Base-by-base conservation (phyloP, 2,888 invertebrate species). In the Gymnosoma rotundatum region DNA sequence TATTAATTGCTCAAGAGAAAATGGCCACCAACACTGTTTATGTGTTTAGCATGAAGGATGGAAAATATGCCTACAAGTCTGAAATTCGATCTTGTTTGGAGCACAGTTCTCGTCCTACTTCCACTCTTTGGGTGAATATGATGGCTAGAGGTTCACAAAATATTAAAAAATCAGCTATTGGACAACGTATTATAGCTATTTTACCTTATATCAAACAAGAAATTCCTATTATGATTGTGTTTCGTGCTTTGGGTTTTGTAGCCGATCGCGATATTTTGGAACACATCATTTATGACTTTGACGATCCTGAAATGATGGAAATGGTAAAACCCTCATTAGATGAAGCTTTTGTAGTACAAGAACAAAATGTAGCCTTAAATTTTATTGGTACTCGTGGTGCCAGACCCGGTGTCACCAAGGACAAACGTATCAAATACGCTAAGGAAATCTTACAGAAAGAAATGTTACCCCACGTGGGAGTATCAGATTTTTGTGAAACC, bases 291-390 rank as follows among this genome's bases (percentile, higher is more conserved):
- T 99, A 99, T 92, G 99, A 99, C 91, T 99, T 99, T 93, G 99
- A 99, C 92, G 99, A 99, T 93, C 99, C 98, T 9, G 99, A 99
- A 94, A 99, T 99, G 99, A 99, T 99, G 99, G 99, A 99, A 94
- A 99, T 99, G 99, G 99, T 98, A 0, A 99, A 99, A 92, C 99
- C 99, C 0, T 99, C 99, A 0, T 93, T 99, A 78, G 99, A 99
- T 93, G 99, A 99, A 93, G 99, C 99, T 58, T 99, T 99, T 93
- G 99, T 99, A 0, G 98, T 99, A 88, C 99, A 99, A 93, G 99
- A 99, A 91, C 99, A 99, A 92, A 98, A 97, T 93, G 98, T 99
- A 5, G 99, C 99, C 0, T 93, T 99, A 20, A 99, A 99, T 93
- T 99, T 99, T 89, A 99, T 99, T 89, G 99, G 99, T 87, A 96